Conservation (phyloP, 2,888 invertebrate genomes). For the Drosophila austrosaltans region DNA sequence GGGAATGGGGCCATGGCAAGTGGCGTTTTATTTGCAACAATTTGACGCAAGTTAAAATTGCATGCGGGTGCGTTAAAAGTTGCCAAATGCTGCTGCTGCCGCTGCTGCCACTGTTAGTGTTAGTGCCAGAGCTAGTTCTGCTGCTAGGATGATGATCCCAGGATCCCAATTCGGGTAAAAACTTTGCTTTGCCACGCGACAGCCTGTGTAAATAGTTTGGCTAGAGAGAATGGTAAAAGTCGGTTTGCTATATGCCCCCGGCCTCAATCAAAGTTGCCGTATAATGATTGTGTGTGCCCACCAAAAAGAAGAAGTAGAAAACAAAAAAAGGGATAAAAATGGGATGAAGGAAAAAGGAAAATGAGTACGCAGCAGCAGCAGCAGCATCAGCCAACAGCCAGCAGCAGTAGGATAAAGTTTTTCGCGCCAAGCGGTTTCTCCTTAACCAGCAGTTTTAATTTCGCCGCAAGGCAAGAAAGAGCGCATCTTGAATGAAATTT, state of each 20-base stretch:
- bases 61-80: conserved; percentile 76
- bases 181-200: conserved; percentile 61
- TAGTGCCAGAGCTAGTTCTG: conserved; percentile 15
- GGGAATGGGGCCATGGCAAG: conserved; percentile 18
- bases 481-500: conserved; percentile 61
- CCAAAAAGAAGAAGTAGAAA: conserved; percentile 26
- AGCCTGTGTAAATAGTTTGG: conserved; percentile 69
- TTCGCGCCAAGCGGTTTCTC: conserved; percentile 48
- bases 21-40: conserved; percentile 71
- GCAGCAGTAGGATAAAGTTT: conserved; percentile 50
- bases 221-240: conserved; percentile 35
- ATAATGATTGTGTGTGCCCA: conserved; percentile 53
- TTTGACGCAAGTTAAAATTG: conserved; percentile 67
- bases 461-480: conserved; percentile 44
- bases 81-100: conserved; percentile 57
- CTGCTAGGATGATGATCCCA: conserved; percentile 21
- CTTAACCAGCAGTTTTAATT: conserved; percentile 72
- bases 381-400: neutral
- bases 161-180: conserved; percentile 23
- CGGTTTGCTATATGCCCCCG: conserved; percentile 33
- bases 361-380: neutral
- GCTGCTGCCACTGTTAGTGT: conserved; percentile 50
- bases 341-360: conserved; percentile 2
- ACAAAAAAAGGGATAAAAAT: conserved; percentile 20
- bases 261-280: conserved; percentile 56